Base-by-base conservation (phyloP, 2,113 vertebrate genomes). In the Paramormyrops kingsleyae region DNA sequence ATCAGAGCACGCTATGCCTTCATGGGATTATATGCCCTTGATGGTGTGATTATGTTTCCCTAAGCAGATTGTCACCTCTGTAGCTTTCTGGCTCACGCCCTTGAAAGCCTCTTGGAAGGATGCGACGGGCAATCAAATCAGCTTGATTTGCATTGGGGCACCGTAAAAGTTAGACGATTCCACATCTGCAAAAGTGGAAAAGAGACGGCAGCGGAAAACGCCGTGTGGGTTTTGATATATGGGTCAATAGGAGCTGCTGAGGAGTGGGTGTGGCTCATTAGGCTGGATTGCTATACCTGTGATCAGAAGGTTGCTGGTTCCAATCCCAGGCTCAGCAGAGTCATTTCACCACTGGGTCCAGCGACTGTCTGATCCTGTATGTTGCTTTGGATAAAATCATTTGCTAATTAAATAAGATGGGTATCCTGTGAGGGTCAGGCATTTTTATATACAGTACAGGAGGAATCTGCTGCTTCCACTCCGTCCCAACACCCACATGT, bases 1-100 rank as follows among this genome's bases (percentile, higher is more conserved):
- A 88, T 74, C 88, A 88, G 62, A 88, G 46, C 88, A 88, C 35
- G 44, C 44, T 74, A 35, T 47, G 59, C 24, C 59, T 74, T 88
- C n/a, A 49, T 17, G 8, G 59, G 87, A 46, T 49, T 74, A 42
- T 88, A 47, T 88, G 88, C 44, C 66, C 44, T 88, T 39, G 44
- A 47, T 77, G 27, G 66, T 52, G 13, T 77, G 27, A 31, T 70
- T 88, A 46, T 27, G 39, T 88, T 47, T 62, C 70, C 59, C 62
- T 70, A 88, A 70, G 3, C 56, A 88, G 35, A 46, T 77, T 77
- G 70, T 39, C 70, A 77, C 70, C 70, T 39, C 70, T 77, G n/a
- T 44, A 6, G 35, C 13, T 21, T 31, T 74, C 47, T 49, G 39
- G 10, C 1, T 17, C 53, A 15, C 7, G n/a, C 53, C 19, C 53